phyloP scores from a whole-genome alignment of 2,113 vertebrate genomes.

The Tragelaphus scriptus region DNA sequence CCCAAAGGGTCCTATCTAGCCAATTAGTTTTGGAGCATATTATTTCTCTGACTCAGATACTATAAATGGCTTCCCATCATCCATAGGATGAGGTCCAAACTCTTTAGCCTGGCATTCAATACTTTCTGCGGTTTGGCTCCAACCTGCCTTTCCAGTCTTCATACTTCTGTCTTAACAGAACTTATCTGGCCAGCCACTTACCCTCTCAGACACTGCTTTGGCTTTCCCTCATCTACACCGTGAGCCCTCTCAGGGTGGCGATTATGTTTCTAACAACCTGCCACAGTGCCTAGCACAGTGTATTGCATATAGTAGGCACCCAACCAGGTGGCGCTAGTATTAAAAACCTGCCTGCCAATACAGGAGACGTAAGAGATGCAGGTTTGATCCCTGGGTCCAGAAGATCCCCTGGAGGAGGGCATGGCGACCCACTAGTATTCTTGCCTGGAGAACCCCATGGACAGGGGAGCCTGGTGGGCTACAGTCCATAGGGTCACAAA shows the following conservation, averaged over 20 bases:
- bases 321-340: neutral
- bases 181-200: conserved; percentile 17
- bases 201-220: conserved; percentile 35
- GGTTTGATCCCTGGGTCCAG: neutral
- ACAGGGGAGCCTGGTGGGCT: neutral
- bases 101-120: conserved; percentile 13
- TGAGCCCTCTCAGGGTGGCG: neutral
- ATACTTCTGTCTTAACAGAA: conserved; percentile 19
- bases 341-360: neutral
- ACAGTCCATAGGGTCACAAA: neutral
- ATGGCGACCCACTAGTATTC: neutral
- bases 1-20: neutral
- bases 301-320: neutral
- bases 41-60: conserved; percentile 18
- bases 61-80: conserved; percentile 50
- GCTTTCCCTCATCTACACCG: neutral
- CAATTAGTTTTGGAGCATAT: neutral
- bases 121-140: neutral
- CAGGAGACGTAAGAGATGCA: neutral
- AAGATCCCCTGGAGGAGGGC: neutral
- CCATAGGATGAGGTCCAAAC: conserved; percentile 27
- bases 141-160: neutral
- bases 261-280: neutral
- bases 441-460: neutral
- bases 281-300: neutral